phyloP scores from a whole-genome alignment of 1,140 invertebrate genomes.

The Mamestra configurata region DNA sequence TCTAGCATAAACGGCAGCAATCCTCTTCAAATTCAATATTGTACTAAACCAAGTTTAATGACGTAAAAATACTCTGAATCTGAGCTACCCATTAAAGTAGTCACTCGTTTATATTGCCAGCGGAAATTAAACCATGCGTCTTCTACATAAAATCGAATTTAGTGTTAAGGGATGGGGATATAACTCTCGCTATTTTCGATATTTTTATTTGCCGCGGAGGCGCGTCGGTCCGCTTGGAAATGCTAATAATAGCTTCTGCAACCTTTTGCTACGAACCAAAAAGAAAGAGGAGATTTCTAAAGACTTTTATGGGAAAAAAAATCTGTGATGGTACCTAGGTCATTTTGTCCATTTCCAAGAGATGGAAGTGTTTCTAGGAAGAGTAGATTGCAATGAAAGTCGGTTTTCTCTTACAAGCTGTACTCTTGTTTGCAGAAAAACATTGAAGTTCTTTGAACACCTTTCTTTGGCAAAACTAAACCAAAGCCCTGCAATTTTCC shows the following conservation, averaged over 20 bases:
- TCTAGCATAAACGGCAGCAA: background rate
- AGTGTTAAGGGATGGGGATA: conserved; percentile 27
- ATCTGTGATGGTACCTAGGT: background rate
- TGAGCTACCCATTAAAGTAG: conserved; percentile 51
- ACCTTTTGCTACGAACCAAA: conserved; percentile 33
- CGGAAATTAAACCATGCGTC: conserved; percentile 53
- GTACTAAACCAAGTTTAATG: conserved; percentile 51
- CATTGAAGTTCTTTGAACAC: too few relatives aligned
- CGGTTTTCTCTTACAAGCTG: too few relatives aligned
- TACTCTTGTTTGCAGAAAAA: too few relatives aligned
- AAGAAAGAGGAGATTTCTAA: conserved; percentile 5
- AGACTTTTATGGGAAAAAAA: conserved; percentile 1
- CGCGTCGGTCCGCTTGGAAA: conserved; percentile 36
- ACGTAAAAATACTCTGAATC: conserved; percentile 49
- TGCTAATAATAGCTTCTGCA: conserved; percentile 52
- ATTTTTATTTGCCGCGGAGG: conserved; percentile 51
- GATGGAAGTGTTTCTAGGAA: background rate
- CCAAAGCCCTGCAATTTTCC: background rate
- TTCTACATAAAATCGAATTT: conserved; percentile 43
- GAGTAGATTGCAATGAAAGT: too few relatives aligned
- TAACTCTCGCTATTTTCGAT: conserved; percentile 50
- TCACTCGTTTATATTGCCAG: conserved; percentile 37
- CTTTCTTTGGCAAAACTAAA: too few relatives aligned
- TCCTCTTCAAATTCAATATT: conserved; percentile 43
- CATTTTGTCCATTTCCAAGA: background rate